Conservation (phyloP, 2,113 vertebrate species). For the Percopsis transmontana region DNA sequence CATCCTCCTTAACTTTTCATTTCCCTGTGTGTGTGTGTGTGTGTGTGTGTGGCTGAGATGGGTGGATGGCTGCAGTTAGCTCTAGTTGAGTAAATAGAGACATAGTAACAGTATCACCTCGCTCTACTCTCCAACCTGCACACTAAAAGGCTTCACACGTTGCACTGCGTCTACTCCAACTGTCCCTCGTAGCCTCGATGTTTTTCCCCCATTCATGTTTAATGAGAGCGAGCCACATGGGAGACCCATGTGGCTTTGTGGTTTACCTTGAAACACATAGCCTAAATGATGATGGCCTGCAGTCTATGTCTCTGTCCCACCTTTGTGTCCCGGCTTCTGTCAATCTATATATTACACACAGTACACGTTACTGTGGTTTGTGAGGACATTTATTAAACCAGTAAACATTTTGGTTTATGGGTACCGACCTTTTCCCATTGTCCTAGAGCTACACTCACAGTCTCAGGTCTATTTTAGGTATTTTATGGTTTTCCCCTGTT, state of each 20-base stretch:
- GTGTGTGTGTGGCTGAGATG: slow-evolving; percentile 3
- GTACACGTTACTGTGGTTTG: too few species aligned
- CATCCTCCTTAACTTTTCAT: not conserved
- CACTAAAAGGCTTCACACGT: slow-evolving; percentile 6
- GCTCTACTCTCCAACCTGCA: slow-evolving; percentile 10
- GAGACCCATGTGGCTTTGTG: too few species aligned
- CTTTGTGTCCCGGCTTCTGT: too few species aligned
- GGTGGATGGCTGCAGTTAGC: slow-evolving; percentile 6
- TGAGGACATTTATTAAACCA: too few species aligned
- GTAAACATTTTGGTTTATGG: too few species aligned
- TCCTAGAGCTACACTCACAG: too few species aligned
- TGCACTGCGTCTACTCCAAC: not conserved
- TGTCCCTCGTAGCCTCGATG: not conserved
- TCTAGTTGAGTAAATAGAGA: slow-evolving; percentile 17
- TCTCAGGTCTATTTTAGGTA: too few species aligned
- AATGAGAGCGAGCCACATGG: too few species aligned
- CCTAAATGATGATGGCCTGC: not conserved
- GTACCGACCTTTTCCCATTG: too few species aligned
- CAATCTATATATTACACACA: too few species aligned
- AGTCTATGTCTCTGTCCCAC: not conserved
- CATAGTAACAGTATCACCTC: slow-evolving; percentile 26
- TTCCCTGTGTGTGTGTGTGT: not conserved
- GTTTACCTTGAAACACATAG: too few species aligned
- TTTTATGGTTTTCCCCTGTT: too few species aligned
- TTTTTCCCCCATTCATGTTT: not conserved